Conservation (phyloP, 2,113 vertebrate genomes). For the Meles meles region DNA sequence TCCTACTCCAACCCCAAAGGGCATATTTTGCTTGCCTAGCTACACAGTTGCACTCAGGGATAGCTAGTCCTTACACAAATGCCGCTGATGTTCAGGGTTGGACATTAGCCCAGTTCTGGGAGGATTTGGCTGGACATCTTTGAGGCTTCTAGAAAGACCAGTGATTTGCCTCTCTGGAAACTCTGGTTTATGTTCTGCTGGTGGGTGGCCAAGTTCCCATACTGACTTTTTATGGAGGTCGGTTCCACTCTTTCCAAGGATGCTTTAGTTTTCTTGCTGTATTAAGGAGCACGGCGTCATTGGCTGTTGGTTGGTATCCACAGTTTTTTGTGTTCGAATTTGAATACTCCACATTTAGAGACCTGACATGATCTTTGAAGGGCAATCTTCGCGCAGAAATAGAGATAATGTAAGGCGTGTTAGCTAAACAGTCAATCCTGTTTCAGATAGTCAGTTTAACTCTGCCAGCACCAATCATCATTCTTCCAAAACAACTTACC, state of each 20-base stretch:
- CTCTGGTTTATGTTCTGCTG: background rate
- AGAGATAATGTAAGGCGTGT: background rate
- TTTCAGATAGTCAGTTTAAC: background rate
- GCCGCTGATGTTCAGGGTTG: background rate
- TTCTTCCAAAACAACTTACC: background rate
- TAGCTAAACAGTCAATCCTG: background rate
- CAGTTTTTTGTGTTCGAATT: background rate
- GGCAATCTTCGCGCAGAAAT: background rate
- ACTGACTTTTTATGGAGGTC: background rate
- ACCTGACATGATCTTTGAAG: background rate
- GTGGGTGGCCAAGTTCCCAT: background rate
- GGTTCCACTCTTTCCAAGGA: background rate
- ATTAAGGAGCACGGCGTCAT: background rate
- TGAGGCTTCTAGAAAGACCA: background rate
- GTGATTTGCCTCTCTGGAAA: background rate
- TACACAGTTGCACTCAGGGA: background rate
- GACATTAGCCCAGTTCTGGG: background rate
- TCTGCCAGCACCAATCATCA: background rate
- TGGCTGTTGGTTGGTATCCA: background rate
- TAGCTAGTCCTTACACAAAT: background rate
- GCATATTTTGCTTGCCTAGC: constrained; percentile 60
- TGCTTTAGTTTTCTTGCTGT: background rate
- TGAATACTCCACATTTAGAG: background rate
- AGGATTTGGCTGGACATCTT: background rate
- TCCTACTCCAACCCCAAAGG: constrained; percentile 45